Conservation (phyloP, 2,888 invertebrate genomes). For the Drosophila atroscutellata region DNA sequence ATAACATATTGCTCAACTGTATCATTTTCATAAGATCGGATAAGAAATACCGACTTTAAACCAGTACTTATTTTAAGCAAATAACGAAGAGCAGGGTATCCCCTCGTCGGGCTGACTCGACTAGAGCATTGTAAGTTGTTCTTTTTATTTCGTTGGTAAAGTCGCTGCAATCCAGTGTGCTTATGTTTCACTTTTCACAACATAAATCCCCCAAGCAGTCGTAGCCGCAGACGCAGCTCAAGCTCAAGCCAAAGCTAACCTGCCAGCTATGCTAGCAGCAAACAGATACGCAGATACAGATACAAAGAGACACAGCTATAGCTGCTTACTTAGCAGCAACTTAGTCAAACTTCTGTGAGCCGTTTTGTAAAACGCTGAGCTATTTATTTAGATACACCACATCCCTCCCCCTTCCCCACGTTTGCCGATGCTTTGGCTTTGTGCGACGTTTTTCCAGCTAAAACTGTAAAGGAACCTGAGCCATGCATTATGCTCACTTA, state of each 20-base stretch:
- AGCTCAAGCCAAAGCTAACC: constrained; percentile 40
- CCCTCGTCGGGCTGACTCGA: not conserved
- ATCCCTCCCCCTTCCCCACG: not conserved
- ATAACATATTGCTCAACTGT: not conserved
- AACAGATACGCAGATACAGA: constrained; percentile 19
- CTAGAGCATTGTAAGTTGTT: constrained; percentile 4
- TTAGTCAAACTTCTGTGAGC: constrained; percentile 65
- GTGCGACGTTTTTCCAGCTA: constrained; percentile 28
- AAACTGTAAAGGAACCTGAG: constrained; percentile 63
- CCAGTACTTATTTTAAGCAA: not conserved
- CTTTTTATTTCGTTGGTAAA: constrained; percentile 53
- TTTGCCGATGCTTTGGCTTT: constrained; percentile 22
- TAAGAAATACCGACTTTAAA: not conserved
- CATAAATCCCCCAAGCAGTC: constrained; percentile 72
- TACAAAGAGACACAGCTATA: constrained; percentile 33
- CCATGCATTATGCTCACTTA: constrained; percentile 73
- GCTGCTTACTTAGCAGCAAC: constrained; percentile 42
- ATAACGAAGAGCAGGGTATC: not conserved
- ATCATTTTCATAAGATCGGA: not conserved
- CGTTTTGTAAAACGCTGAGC: constrained; percentile 67
- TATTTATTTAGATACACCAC: constrained; percentile 71
- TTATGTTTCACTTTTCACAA: constrained; percentile 81
- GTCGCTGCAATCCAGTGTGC: constrained; percentile 74
- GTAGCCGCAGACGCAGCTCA: constrained; percentile 57
- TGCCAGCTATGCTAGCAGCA: constrained; percentile 11